Evolutionary conservation across 2,888 invertebrate genomes (phyloP).

Genomic region (Epirrhoe tristata): DNA sequence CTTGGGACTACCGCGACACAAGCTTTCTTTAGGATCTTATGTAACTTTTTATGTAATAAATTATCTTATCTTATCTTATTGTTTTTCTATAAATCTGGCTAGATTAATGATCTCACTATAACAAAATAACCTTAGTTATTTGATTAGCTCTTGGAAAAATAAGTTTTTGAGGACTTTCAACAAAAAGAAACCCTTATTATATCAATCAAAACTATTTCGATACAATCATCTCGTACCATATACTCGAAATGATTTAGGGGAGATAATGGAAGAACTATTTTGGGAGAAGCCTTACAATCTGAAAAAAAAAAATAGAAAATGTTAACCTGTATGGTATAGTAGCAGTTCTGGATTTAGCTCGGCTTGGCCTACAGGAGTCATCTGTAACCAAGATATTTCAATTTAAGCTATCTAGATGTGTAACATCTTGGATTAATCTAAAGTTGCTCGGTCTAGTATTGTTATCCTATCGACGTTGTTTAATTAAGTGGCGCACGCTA

Average conservation of each 20-base stretch:
- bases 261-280: constrained; percentile 2
- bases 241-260: background rate
- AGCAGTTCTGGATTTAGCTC: constrained; percentile 84
- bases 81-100: too few relatives aligned
- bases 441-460: constrained; percentile 65
- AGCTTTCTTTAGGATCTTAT: too few relatives aligned
- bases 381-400: constrained; percentile 75
- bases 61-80: too few relatives aligned
- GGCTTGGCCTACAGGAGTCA: constrained; percentile 84
- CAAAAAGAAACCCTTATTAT: background rate
- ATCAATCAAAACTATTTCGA: background rate
- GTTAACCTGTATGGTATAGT: constrained; percentile 84
- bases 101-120: background rate
- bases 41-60: too few relatives aligned
- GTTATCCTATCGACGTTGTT: constrained; percentile 69
- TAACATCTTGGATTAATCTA: constrained; percentile 62
- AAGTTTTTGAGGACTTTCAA: background rate
- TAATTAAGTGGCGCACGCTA: constrained; percentile 82
- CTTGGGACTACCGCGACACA: too few relatives aligned
- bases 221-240: background rate
- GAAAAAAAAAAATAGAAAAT: constrained; percentile 42
- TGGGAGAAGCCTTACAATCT: constrained; percentile 29
- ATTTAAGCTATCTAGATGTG: constrained; percentile 43
- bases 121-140: background rate
- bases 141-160: background rate